Conservation (phyloP, 1,140 invertebrate genomes). For the Nomia melanderi region DNA sequence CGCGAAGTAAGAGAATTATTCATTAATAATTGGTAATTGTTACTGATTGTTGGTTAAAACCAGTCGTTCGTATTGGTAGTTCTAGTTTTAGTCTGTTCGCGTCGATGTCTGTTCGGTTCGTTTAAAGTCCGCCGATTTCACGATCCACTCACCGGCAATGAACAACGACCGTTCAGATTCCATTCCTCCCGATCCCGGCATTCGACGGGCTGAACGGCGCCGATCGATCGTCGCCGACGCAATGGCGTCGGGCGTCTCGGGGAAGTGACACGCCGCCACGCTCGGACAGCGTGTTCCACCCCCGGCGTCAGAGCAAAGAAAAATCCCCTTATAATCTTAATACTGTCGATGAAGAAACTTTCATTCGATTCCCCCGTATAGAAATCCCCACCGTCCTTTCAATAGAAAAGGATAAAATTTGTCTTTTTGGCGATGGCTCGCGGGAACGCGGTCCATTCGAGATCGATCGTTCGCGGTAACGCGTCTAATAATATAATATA, state of each 20-base stretch:
- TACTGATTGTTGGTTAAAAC: no score
- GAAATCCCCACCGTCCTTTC: constrained; percentile 38
- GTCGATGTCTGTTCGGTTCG: no score
- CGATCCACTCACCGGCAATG: no score
- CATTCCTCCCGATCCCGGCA: no score
- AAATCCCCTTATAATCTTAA: constrained; percentile 25
- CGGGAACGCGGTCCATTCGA: constrained; percentile 34
- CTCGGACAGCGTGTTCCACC: constrained; percentile 7
- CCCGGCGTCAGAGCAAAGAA: constrained; percentile 10
- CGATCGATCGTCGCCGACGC: no score
- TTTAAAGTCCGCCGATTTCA: no score
- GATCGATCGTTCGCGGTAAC: constrained; percentile 39
- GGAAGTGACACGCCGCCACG: not conserved
- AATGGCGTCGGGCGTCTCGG: not conserved
- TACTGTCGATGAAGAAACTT: constrained; percentile 52
- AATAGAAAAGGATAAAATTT: constrained; percentile 41
- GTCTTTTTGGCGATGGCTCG: constrained; percentile 48
- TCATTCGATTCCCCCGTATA: constrained; percentile 31
- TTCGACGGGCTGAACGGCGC: no score
- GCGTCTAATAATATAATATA: constrained; percentile 43
- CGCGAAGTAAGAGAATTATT: no score
- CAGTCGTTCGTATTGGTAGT: no score
- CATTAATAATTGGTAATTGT: no score
- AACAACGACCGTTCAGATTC: no score
- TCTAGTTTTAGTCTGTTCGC: no score